phyloP scores from a whole-genome alignment of 2,113 vertebrate genomes.

The Antigone vipio region DNA sequence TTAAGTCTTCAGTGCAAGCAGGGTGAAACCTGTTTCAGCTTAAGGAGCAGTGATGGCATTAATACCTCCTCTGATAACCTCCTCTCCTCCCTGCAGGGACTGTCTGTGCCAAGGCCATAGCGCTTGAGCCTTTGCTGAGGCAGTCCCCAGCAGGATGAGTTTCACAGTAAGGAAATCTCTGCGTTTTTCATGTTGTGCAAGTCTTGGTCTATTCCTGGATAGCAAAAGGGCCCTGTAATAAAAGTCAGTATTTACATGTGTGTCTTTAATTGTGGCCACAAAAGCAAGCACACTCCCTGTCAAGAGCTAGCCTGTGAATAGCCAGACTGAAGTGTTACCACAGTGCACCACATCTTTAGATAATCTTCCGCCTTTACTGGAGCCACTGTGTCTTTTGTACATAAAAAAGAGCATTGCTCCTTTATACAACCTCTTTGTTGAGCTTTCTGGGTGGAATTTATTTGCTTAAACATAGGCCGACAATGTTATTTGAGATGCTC shows the following conservation, averaged over 20 bases:
- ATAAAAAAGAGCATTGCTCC: neutral
- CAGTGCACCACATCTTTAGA: neutral
- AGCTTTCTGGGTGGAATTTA: slow-evolving; percentile 1
- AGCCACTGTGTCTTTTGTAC: neutral
- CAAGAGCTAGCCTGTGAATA: neutral
- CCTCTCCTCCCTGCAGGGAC: neutral
- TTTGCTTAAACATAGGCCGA: neutral
- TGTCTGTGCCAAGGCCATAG: no score
- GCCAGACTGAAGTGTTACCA: neutral
- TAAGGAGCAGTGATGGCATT: neutral
- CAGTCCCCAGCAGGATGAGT: neutral
- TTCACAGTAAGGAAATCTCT: neutral
- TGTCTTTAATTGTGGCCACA: neutral
- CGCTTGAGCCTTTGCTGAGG: neutral
- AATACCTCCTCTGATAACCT: neutral
- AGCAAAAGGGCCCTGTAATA: neutral
- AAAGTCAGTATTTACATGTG: neutral
- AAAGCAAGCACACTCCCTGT: neutral
- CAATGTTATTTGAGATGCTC: neutral
- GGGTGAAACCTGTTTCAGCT: neutral
- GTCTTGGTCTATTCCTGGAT: neutral
- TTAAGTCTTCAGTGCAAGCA: neutral
- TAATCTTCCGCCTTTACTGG: neutral
- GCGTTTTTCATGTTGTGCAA: neutral
- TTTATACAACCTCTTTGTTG: neutral